Percentiles rank a stretch among this genome's conserved stretches.
Conservation (phyloP, 2,113 vertebrate genomes). For the cat (Felis catus) region DNA sequence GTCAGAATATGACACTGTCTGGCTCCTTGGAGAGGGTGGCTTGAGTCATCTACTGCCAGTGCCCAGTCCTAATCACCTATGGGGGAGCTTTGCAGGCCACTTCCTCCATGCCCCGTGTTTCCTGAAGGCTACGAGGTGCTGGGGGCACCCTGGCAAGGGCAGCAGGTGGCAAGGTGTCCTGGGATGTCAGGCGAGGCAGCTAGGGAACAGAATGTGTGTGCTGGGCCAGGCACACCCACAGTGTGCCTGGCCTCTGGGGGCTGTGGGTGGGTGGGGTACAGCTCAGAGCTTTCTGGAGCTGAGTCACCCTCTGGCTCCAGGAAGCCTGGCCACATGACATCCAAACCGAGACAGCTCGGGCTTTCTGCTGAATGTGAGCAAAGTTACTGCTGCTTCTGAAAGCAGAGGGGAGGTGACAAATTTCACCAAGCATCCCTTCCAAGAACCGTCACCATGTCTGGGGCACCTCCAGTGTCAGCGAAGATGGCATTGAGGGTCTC, state of each 20-base stretch:
- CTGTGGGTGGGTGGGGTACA: not conserved
- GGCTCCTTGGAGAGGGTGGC: not conserved
- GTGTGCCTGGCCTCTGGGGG: not conserved
- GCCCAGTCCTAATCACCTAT: not conserved
- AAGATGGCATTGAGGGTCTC: accelerated
- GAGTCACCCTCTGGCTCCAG: slow-evolving; percentile 34
- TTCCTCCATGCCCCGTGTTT: accelerated
- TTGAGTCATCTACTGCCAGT: not conserved
- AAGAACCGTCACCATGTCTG: too few species aligned
- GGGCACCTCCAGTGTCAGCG: not conserved
- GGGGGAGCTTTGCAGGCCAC: too few species aligned
- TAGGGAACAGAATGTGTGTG: not conserved
- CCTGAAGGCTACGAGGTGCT: not conserved
- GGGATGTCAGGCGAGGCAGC: not conserved
- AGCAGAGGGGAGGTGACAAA: not conserved
- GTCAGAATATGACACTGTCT: not conserved
- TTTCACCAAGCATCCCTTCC: not conserved
- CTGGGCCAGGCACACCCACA: not conserved
- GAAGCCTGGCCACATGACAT: not conserved
- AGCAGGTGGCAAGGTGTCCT: not conserved
- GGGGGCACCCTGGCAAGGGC: not conserved
- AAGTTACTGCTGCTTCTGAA: not conserved
- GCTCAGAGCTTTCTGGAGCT: not conserved
- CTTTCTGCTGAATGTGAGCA: not conserved
- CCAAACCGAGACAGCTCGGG: not conserved